These are phyloP conservation scores for Euwallacea fornicatus DNA, from an alignment of 1,140 invertebrate genomes.

Conservation along the genomic window DNA sequence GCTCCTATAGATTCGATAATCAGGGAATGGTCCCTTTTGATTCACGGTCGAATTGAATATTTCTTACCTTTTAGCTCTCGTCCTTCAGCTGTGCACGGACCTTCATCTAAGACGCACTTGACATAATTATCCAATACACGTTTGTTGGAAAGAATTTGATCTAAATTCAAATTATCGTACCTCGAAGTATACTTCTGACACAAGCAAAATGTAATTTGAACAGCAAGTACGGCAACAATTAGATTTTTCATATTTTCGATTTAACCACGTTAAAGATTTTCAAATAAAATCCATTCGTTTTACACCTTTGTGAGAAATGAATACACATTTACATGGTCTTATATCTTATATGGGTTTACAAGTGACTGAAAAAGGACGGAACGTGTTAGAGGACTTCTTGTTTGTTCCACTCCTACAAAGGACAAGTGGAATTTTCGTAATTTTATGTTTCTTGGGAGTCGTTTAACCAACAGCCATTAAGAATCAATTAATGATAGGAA, in stretches of 20 bases:
- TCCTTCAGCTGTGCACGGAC: slow-evolving; percentile 68
- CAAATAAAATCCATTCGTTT: slow-evolving; percentile 1
- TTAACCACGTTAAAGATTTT: neutral
- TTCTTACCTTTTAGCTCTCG: slow-evolving; percentile 70
- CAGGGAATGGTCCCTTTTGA: no score
- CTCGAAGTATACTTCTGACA: slow-evolving; percentile 57
- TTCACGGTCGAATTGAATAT: neutral
- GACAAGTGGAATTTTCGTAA: slow-evolving; percentile 12
- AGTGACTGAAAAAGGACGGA: slow-evolving; percentile 17
- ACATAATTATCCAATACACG: slow-evolving; percentile 66
- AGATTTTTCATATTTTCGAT: slow-evolving; percentile 4
- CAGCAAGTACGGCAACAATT: neutral
- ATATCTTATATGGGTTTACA: slow-evolving; percentile 9
- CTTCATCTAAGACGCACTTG: slow-evolving; percentile 68
- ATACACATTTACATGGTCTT: neutral
- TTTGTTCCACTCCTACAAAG: slow-evolving; percentile 11
- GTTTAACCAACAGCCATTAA: neutral
- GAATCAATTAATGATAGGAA: neutral
- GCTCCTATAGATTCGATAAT: no score
- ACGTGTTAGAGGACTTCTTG: slow-evolving; percentile 15
- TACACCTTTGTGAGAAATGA: slow-evolving; percentile 1
- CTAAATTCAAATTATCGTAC: slow-evolving; percentile 67
- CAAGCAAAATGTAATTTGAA: slow-evolving; percentile 8
- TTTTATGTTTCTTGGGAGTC: slow-evolving; percentile 1
- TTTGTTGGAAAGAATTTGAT: slow-evolving; percentile 64